Evolutionary conservation across 92 coral and sea anemone genomes (phyloP).

Genomic region (Anthopleura xanthogrammica): DNA sequence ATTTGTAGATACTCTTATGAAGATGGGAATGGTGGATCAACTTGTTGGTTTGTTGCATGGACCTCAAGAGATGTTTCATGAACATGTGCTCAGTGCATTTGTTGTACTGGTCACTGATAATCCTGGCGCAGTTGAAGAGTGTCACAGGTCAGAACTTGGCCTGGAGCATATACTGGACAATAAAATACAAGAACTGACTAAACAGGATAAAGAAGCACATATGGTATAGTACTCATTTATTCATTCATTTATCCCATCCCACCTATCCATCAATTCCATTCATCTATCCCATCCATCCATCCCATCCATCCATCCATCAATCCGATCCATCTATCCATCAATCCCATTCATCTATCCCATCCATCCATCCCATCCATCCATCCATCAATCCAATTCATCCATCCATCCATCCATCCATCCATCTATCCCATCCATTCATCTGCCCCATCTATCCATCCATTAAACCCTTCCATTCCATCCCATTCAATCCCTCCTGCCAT

Average conservation of each 20-base stretch:
- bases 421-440: too few relatives aligned
- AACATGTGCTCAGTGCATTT: conserved; percentile 59
- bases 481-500: not conserved
- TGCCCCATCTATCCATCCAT: too few relatives aligned
- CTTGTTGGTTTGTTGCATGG: conserved; percentile 57
- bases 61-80: conserved; percentile 65
- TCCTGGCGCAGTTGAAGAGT: conserved; percentile 66
- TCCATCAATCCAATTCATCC: too few relatives aligned
- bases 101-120: conserved; percentile 42
- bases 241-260: not conserved
- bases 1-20: conserved; percentile 59
- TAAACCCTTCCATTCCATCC: too few relatives aligned
- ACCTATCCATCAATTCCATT: too few relatives aligned
- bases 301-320: too few relatives aligned
- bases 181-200: conserved; percentile 39
- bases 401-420: too few relatives aligned
- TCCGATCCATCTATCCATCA: too few relatives aligned
- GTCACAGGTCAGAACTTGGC: conserved; percentile 62
- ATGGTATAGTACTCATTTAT: conserved; percentile 39
- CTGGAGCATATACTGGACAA: conserved; percentile 45
- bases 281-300: too few relatives aligned
- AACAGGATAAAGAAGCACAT: conserved; percentile 63
- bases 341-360: too few relatives aligned
- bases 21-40: conserved; percentile 89
- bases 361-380: too few relatives aligned